Base-by-base conservation (phyloP, 2,797 vertebrate genomes). In the Intellagama lesueurii region DNA sequence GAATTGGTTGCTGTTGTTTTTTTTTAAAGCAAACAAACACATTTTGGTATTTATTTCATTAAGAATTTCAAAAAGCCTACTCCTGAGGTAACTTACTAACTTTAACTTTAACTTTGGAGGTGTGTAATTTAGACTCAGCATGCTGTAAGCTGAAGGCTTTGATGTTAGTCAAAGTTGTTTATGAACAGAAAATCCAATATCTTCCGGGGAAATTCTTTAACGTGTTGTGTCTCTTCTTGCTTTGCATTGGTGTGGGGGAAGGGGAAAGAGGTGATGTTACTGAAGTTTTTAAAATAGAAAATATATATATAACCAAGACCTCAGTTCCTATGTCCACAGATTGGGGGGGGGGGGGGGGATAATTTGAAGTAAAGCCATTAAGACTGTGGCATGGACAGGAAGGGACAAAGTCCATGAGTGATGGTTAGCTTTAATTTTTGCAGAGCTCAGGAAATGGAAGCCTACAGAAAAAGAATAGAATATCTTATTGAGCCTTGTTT, bases 71-170 rank as follows among this genome's bases (percentile, higher is more conserved):
- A 75, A 94, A 92, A 89, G 90, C 72, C 89, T 95, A 94, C 89
- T 88, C 89, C 0, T 92, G 94, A 94, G 92, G 88, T 94, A 95
- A 94, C 44, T 76, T 66, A 68, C 72, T 83, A 88, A 83, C 93
- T 85, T 96, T 96, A 88, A 83, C 92, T 84, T 96, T 96, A 94
- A 95, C 90, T 95, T 97, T 93, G 89, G 94, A 96, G 94, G 93
- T 96, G 91, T 95, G 85, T 96, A 96, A 97, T 92, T 95, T 94
- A 85, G 91, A 89, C 95, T 94, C 92, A 93, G 95, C 94, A 93
- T 90, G 95, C 89, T 91, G 88, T 0, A 0, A 92, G 90, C 87
- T 91, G 40, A 92, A 88, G 81, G 73, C 94, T 96, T 96, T 97
- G 95, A 96, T 96, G 95, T 95, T 94, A 88, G 88, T 86, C 78